Base-by-base conservation (phyloP, 2,888 invertebrate genomes). In the Tipula unca region DNA sequence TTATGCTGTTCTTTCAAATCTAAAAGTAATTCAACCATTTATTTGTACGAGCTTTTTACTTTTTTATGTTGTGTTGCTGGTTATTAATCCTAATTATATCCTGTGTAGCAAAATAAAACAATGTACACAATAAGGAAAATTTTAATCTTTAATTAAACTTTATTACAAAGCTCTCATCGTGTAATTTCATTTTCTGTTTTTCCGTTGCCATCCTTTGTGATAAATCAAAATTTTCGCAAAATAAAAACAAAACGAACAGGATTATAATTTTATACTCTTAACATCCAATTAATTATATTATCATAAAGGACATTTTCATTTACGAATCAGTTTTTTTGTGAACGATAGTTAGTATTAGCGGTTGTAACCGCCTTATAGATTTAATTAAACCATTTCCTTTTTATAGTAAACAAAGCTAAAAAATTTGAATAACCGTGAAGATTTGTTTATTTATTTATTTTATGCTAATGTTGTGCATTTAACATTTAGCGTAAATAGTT, bases 31-130 rank as follows among this genome's bases (percentile, higher is more conserved):
- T 69, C 10, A 69, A 69, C 10, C 10, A 25, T 69, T 20, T 69
- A 25, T 69, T 54, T 54, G 17, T 54, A 54, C 17, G 48, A 54
- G 48, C 48, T 54, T 54, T 54, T 54, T 5, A n/a, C 17, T 17
- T 48, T 69, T 25, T 48, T 48, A 6, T 48, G 3, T 6, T 69
- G 69, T 69, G 10, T 69, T 10, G 13, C 25, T 25, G 25, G 69
- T 69, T 69, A 69, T 69, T 69, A 69, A 69, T 69, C 69, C 69
- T 69, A 69, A 69, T 69, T 69, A 69, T 69, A 69, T 69, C 69
- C 69, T 69, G 69, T 69, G 69, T 25, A 8, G 25, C 20, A 69
- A 69, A 69, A 20, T 25, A 69, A 20, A 69, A 69, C 69, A 69
- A 25, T 69, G 17, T 10, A 17, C 48, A 48, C 17, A 48, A 69